phyloP scores from a whole-genome alignment of 2,888 invertebrate species.

The Crocallis elinguaria region DNA sequence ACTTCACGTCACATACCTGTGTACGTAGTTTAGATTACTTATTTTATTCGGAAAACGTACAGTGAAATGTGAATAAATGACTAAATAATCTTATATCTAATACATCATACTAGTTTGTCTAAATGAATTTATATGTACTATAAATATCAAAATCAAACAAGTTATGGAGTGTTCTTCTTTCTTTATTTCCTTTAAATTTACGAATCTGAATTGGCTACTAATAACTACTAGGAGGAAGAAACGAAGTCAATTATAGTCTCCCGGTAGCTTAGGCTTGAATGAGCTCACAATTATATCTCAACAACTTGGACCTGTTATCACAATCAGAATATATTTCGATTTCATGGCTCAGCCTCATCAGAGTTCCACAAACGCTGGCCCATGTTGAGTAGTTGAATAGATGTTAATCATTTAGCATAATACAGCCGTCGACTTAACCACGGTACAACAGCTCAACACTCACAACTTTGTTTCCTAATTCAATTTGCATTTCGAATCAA shows the following conservation, averaged over 20 bases:
- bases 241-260: no score
- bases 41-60: no score
- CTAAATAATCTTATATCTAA: no score
- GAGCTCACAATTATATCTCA: constrained; percentile 6
- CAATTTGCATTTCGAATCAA: constrained; percentile 83
- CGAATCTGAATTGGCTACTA: no score
- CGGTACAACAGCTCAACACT: constrained; percentile 66
- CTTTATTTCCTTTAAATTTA: no score
- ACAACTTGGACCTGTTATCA: constrained; percentile 4
- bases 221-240: no score
- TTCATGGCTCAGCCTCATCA: constrained; percentile 36
- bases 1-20: constrained; percentile 50
- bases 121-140: no score
- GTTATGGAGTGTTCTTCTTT: no score
- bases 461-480: constrained; percentile 82
- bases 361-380: constrained; percentile 31
- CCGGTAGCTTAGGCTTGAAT: neutral
- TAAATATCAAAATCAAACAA: no score
- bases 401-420: constrained; percentile 66
- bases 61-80: no score
- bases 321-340: constrained; percentile 27
- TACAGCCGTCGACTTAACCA: constrained; percentile 67
- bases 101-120: no score
- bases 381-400: constrained; percentile 41
- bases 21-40: constrained; percentile 24